Evolutionary conservation across 2,113 vertebrate genomes (phyloP).

Genomic region (Lota lota): DNA sequence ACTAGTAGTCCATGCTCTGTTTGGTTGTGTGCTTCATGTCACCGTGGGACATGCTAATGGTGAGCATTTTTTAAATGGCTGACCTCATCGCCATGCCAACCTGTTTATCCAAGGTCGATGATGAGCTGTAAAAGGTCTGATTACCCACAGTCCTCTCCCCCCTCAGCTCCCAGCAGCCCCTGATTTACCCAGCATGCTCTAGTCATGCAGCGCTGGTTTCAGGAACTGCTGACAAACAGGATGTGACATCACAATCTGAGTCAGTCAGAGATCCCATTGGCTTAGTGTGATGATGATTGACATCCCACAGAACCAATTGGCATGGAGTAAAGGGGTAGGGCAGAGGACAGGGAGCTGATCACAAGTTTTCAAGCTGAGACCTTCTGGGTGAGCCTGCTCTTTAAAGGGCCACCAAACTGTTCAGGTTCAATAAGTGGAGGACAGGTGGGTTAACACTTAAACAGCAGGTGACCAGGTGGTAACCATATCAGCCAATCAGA

Average conservation of each 20-base stretch:
- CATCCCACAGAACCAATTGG: constrained; percentile 61
- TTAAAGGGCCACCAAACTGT: too few species aligned
- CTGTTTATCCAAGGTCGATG: constrained; percentile 73
- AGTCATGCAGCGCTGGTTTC: background rate
- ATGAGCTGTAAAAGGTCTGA: constrained; percentile 87
- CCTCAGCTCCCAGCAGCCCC: constrained; percentile 25
- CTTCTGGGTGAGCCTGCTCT: constrained; percentile 14
- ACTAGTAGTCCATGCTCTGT: background rate
- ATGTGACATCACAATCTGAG: constrained; percentile 30
- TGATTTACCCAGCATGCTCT: constrained; percentile 39
- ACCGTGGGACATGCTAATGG: background rate
- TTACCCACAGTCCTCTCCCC: constrained; percentile 55
- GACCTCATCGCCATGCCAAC: too few species aligned
- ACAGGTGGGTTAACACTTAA: too few species aligned
- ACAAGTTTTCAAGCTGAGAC: constrained; percentile 94
- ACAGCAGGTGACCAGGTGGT: too few species aligned
- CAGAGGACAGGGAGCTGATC: constrained; percentile 75
- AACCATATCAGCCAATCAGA: too few species aligned
- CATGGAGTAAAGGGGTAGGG: constrained; percentile 58
- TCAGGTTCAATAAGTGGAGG: too few species aligned
- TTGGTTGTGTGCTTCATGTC: constrained; percentile 47
- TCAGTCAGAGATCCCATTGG: background rate
- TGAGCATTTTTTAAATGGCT: too few species aligned
- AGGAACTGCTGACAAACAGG: constrained; percentile 69
- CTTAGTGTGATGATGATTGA: constrained; percentile 22